Base-by-base conservation (phyloP, 2,888 invertebrate species). In the Tenthredo livida region DNA sequence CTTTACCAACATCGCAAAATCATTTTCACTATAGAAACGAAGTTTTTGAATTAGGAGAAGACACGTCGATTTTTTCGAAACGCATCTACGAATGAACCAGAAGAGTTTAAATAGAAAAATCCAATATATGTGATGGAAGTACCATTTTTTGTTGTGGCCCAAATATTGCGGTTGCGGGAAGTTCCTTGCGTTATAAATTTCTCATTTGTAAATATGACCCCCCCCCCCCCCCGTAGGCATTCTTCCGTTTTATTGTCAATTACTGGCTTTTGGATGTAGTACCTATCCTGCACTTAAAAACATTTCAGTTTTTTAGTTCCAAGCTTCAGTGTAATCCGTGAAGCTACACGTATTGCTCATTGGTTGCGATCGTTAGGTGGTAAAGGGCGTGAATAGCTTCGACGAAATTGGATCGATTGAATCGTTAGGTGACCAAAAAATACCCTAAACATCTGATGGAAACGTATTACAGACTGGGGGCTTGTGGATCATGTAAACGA, bases 401-500 rank as follows among this genome's bases (percentile, higher is more conserved):
- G 33, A 33, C 17, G 1, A 67, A 67, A 29, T 67, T 17, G 67
- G 67, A 67, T 67, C 67, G 33, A 67, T 67, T 33, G 12, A n/a
- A 43, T 37, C 40, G 3, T 21, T 25, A 15, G 72, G 40, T 43
- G 9, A 73, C 40, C 12, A 43, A 43, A 47, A 47, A 47, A 10
- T 9, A 21, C 43, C 72, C 72, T 25, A 3, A 73, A 43, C 43
- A 40, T 73, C 21, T 43, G 9, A 43, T 73, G 40, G 21, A 43
- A 73, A 73, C 43, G 43, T 43, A 43, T n/a, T 9, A 6, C 9
- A 21, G 5, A 12, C 9, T 61, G 10, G 72, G 72, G 40, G n/a
- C n/a, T 43, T 21, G 50, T 54, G 7, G 77, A 77, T n/a, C n/a
- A n/a, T 77, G 47, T 54, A 77, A 77, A 77, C 54, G 50, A 77